Evolutionary conservation across 2,797 vertebrate species (phyloP), one percentile per base, ranked within the genome.

Genomic region (Xenops minutus): DNA sequence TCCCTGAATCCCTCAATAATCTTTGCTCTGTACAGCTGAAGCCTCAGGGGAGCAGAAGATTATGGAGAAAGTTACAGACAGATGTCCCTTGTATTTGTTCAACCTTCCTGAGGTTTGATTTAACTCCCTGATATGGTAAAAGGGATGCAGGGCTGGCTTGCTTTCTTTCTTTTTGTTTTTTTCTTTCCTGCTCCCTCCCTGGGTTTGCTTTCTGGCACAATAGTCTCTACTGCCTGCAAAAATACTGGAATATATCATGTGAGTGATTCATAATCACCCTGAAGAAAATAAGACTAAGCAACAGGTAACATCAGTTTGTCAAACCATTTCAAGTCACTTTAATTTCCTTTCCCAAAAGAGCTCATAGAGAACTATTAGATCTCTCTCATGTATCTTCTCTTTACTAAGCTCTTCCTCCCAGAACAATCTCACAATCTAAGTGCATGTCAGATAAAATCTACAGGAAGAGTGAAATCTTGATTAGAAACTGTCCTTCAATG

Each of bases 181-280:
- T 58, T 56, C 7, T 29, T 39, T 5, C 21, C 26, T 26, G 2
- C 16, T 10, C 9, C 6, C 1, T 5, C 37, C 8, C n/a, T 6
- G 3, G 7, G 5, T 58, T 72, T 39, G 9, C 8, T 52, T 58
- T 36, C 62, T 51, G 16, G 36, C 43, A 71, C 56, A 52, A 27
- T 6, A 63, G 12, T 22, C 30, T 66, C 77, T 27, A 37, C 32
- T 26, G 75, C 48, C 48, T 63, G 34, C 6, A 71, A 75, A 87
- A 66, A 62, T 51, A 55, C 14, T 66, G 37, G 48, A 56, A 56
- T 48, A 43, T 19, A 14, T 80, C 36, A 76, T 0, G 0, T 11
- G 32, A 85, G 12, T 29, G 16, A 64, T 73, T 64, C 61, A 49
- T 36, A 63, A 44, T 12, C 16, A 80, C 44, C 39, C 54, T 30